Conservation (phyloP, 1,140 invertebrate species). For the Penaeus chinensis region DNA sequence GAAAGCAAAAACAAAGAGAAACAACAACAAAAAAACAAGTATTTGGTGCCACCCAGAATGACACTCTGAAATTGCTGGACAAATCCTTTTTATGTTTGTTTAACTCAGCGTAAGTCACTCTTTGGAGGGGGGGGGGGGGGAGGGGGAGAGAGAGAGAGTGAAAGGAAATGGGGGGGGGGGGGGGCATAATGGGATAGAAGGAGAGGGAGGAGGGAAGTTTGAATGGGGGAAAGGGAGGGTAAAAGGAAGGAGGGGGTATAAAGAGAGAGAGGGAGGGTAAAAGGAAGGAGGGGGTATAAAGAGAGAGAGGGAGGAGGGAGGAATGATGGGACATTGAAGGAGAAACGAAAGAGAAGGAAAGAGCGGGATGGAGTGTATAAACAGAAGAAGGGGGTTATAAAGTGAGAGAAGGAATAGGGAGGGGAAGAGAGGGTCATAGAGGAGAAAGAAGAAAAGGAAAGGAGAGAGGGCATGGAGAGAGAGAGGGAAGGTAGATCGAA, state of each 20-base stretch:
- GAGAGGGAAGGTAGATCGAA: neutral
- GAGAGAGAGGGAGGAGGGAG: neutral
- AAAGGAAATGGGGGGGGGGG: neutral
- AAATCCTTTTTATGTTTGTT: no score
- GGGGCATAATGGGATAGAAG: neutral
- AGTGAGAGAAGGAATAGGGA: neutral
- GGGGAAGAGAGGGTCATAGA: neutral
- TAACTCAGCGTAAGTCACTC: no score
- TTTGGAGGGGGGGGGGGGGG: no score
- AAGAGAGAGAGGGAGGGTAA: neutral
- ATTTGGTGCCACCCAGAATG: no score
- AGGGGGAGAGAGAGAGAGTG: no score
- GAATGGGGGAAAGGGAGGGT: neutral
- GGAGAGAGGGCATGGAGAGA: neutral
- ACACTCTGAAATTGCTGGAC: no score
- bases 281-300: neutral
- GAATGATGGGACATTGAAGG: neutral
- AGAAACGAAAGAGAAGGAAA: neutral
- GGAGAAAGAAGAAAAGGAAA: neutral
- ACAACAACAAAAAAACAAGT: no score
- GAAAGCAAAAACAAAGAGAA: no score
- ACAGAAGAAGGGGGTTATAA: neutral
- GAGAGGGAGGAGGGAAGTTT: neutral
- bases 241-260: neutral
- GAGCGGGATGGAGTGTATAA: neutral